Evolutionary conservation across 2,113 vertebrate species (phyloP).

Genomic region (Saccopteryx leptura): DNA sequence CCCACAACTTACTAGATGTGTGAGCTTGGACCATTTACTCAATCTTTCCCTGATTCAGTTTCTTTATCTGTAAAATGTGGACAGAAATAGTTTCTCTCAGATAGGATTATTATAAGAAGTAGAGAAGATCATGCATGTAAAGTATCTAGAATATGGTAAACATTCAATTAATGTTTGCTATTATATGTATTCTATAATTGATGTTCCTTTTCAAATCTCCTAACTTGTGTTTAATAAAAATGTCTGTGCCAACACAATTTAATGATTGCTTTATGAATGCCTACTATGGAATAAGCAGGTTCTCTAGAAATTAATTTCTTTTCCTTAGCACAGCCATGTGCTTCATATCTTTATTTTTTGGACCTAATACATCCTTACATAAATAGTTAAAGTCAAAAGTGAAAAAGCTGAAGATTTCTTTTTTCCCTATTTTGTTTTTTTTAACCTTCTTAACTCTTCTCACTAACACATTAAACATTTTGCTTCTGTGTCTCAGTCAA

Average conservation of each 20-base stretch:
- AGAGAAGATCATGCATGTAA: background rate
- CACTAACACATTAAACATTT: background rate
- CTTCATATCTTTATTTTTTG: background rate
- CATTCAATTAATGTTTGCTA: background rate
- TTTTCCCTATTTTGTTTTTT: background rate
- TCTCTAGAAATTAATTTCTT: slow-evolving; percentile 50
- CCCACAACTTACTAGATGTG: background rate
- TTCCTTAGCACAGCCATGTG: background rate
- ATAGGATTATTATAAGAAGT: background rate
- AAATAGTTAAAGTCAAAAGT: background rate
- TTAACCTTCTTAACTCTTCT: background rate
- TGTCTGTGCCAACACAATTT: background rate
- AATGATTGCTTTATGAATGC: background rate
- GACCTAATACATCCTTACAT: background rate
- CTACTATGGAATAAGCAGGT: background rate
- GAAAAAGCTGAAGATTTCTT: background rate
- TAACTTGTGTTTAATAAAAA: background rate
- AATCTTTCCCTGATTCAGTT: background rate
- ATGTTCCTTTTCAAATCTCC: background rate
- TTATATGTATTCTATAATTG: background rate
- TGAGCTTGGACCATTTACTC: background rate
- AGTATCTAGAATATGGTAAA: background rate
- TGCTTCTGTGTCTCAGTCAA: background rate
- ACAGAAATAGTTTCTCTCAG: background rate
- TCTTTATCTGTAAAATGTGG: slow-evolving; percentile 9